A percentile compares a stretch with the other conserved stretches of the same genome.
Conservation (phyloP, 2,113 vertebrate genomes). For the Mastomys coucha region DNA sequence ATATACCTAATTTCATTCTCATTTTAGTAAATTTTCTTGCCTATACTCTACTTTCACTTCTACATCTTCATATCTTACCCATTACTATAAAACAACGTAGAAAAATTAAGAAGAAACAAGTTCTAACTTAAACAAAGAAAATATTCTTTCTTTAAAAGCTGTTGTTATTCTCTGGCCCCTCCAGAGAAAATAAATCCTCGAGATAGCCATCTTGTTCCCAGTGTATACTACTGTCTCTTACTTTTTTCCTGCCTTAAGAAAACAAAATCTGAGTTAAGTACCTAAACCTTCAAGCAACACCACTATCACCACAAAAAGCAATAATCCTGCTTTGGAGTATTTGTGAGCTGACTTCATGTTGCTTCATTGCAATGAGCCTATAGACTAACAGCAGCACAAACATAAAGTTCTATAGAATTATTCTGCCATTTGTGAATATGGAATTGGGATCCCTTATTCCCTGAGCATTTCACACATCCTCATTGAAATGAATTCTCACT, state of each 20-base stretch:
- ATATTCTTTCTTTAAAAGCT: not conserved
- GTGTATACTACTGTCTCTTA: rapidly evolving
- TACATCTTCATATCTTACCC: not conserved
- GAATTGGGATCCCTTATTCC: rapidly evolving
- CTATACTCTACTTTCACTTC: not conserved
- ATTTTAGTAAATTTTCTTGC: not conserved
- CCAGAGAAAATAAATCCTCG: too few relatives aligned
- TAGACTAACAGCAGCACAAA: not conserved
- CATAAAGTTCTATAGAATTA: not conserved
- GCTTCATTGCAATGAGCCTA: not conserved
- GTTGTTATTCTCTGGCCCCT: not conserved
- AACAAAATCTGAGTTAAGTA: not conserved
- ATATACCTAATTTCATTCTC: not conserved
- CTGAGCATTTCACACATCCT: not conserved
- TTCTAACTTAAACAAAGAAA: not conserved
- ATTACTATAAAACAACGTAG: not conserved
- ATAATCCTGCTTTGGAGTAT: not conserved
- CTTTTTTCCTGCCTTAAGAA: not conserved
- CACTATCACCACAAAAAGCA: not conserved
- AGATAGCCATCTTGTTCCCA: not conserved
- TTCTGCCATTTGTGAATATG: not conserved
- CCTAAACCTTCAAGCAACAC: not conserved
- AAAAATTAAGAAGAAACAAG: not conserved
- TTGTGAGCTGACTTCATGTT: not conserved
- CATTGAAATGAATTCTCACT: not conserved